These are phyloP conservation scores for Chouioia cunea DNA, from an alignment of 2,888 invertebrate genomes.

Conservation along the genomic window DNA sequence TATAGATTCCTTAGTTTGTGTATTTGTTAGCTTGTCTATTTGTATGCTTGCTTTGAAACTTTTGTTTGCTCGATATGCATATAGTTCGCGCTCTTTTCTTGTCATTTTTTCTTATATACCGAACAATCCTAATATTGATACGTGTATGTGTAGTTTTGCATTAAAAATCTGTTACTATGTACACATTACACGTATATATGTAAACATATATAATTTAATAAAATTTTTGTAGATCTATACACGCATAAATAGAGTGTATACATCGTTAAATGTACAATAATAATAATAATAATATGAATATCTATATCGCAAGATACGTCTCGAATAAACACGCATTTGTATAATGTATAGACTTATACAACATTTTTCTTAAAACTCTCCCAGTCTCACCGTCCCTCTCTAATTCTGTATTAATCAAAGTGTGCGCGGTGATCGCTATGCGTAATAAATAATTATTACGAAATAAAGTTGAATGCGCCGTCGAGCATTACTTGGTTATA, in stretches of 20 bases:
- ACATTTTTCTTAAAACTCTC: slow-evolving; percentile 36
- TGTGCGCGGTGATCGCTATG: slow-evolving; percentile 30
- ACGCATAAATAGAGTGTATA: no score
- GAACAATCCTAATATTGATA: not conserved
- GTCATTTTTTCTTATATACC: not conserved
- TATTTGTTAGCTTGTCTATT: not conserved
- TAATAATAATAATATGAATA: slow-evolving; percentile 16
- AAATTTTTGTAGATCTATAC: no score
- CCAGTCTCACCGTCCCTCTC: no score
- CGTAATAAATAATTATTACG: slow-evolving; percentile 32
- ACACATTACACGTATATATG: slow-evolving; percentile 40
- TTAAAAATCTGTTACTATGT: slow-evolving; percentile 41
- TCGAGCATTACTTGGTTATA: slow-evolving; percentile 46
- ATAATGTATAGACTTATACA: slow-evolving; percentile 46
- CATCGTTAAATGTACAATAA: no score
- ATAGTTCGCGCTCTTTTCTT: slow-evolving; percentile 1
- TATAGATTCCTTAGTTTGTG: slow-evolving; percentile 32
- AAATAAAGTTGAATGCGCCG: slow-evolving; percentile 10
- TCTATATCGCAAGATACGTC: slow-evolving; percentile 47
- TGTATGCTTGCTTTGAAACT: slow-evolving; percentile 8
- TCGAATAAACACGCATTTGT: slow-evolving; percentile 47
- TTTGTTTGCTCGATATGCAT: slow-evolving; percentile 31
- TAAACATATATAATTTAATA: no score
- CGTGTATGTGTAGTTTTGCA: slow-evolving; percentile 16
- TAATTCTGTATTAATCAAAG: slow-evolving; percentile 37